A percentile compares a stretch with the other conserved stretches of the same genome.
Conservation (phyloP, 2,888 invertebrate genomes). For the Epiperipatus broadwayi region DNA sequence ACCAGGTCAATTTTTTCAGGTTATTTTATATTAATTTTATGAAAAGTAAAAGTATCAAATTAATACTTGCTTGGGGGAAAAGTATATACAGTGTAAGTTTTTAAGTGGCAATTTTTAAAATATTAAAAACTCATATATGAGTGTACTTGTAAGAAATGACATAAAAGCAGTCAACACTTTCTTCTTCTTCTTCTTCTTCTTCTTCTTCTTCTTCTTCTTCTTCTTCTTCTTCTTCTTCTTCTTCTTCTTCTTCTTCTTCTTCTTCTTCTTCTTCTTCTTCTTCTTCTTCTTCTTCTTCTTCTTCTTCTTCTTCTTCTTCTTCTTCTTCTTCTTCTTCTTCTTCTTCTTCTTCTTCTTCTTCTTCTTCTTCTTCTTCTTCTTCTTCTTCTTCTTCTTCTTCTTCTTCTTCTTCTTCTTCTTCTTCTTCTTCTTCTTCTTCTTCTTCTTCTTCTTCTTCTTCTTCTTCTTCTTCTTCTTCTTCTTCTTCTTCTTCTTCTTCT, state of each 20-base stretch:
- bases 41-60: no score
- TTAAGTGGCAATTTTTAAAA: no score
- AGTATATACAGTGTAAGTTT: no score
- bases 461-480: conserved; percentile 3
- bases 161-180: no score
- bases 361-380: conserved; percentile 3
- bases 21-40: no score
- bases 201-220: conserved; percentile 3
- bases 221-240: conserved; percentile 3
- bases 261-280: conserved; percentile 3
- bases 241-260: conserved; percentile 3
- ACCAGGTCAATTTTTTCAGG: no score
- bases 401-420: no score
- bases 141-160: no score
- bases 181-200: conserved; percentile 3
- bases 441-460: no score
- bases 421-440: conserved; percentile 3
- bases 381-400: conserved; percentile 3
- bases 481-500: conserved; percentile 3
- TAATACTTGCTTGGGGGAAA: no score
- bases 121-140: no score
- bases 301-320: conserved; percentile 3
- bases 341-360: conserved; percentile 3
- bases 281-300: no score
- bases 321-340: conserved; percentile 3